These are phyloP conservation scores for Epicauta chinensis DNA, from an alignment of 1,140 invertebrate species.

Conservation along the genomic window DNA sequence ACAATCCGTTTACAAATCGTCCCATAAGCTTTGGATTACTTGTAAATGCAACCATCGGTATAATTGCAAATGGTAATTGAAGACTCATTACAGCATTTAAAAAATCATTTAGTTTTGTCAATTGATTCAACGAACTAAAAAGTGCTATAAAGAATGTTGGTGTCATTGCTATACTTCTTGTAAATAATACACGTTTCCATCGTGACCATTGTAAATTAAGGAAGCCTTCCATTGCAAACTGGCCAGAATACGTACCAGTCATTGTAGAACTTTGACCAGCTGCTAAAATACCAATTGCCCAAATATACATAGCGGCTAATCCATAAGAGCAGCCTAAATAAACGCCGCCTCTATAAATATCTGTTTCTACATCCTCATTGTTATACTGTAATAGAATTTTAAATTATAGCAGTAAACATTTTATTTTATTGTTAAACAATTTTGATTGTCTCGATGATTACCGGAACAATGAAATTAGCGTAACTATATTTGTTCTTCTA, in stretches of 20 bases:
- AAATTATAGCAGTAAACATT: not conserved
- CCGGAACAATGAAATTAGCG: not conserved
- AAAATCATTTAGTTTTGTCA: slow-evolving; percentile 84
- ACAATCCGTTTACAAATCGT: slow-evolving; percentile 71
- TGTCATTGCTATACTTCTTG: slow-evolving; percentile 79
- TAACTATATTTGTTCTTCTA: too few species aligned
- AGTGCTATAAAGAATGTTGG: slow-evolving; percentile 82
- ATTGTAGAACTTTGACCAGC: slow-evolving; percentile 88
- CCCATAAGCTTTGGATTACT: slow-evolving; percentile 77
- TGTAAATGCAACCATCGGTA: slow-evolving; percentile 86
- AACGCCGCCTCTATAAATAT: slow-evolving; percentile 78
- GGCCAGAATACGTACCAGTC: slow-evolving; percentile 74
- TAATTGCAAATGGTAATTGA: slow-evolving; percentile 75
- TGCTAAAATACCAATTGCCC: slow-evolving; percentile 85
- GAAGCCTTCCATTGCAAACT: slow-evolving; percentile 83
- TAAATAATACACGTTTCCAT: slow-evolving; percentile 85
- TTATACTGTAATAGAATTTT: slow-evolving; percentile 40
- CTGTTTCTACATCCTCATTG: slow-evolving; percentile 55
- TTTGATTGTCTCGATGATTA: too few species aligned
- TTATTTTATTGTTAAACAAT: too few species aligned
- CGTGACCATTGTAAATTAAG: slow-evolving; percentile 80
- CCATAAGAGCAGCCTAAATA: slow-evolving; percentile 83
- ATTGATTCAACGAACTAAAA: slow-evolving; percentile 64
- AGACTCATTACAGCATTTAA: slow-evolving; percentile 86
- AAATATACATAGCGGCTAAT: slow-evolving; percentile 75